Percentiles rank a stretch among this genome's conserved stretches.
These are phyloP conservation scores for Syngnathus typhle DNA, from an alignment of 2,113 vertebrate species.

Conservation along the genomic window DNA sequence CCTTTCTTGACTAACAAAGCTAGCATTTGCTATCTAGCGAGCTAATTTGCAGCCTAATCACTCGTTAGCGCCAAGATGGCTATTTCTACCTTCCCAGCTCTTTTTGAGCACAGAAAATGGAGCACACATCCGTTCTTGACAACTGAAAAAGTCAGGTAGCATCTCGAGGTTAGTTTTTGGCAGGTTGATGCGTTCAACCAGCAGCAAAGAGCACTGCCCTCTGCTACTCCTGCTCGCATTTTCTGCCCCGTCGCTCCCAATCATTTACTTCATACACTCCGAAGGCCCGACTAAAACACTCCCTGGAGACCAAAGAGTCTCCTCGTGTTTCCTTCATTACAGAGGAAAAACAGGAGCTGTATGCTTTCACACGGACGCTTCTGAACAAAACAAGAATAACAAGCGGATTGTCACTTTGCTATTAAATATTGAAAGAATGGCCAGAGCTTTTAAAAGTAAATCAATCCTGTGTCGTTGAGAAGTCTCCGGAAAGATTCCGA, in stretches of 20 bases:
- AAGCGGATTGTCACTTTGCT: too few species aligned
- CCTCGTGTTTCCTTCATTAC: slow-evolving; percentile 17
- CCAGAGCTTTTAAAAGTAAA: too few species aligned
- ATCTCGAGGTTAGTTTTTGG: slow-evolving; percentile 24
- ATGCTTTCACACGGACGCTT: slow-evolving; percentile 5
- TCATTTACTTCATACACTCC: slow-evolving; percentile 53
- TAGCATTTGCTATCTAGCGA: too few species aligned
- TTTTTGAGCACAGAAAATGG: not conserved
- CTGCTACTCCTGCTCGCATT: slow-evolving; percentile 32
- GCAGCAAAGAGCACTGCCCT: slow-evolving; percentile 43
- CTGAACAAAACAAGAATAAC: not conserved
- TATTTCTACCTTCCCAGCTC: not conserved
- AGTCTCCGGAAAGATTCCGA: too few species aligned
- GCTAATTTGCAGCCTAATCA: too few species aligned
- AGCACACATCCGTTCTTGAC: slow-evolving; percentile 1
- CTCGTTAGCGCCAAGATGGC: too few species aligned
- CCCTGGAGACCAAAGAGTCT: slow-evolving; percentile 25
- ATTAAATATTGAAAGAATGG: too few species aligned
- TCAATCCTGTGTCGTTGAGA: too few species aligned
- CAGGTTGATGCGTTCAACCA: slow-evolving; percentile 36
- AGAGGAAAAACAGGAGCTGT: slow-evolving; percentile 43
- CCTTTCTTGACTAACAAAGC: not conserved
- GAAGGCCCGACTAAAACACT: slow-evolving; percentile 42
- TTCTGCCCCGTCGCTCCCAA: slow-evolving; percentile 61
- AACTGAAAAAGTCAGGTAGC: slow-evolving; percentile 11